A percentile compares a stretch with the other conserved stretches of the same genome.
Conservation (phyloP, 2,888 invertebrate genomes). For the Noctua janthe region DNA sequence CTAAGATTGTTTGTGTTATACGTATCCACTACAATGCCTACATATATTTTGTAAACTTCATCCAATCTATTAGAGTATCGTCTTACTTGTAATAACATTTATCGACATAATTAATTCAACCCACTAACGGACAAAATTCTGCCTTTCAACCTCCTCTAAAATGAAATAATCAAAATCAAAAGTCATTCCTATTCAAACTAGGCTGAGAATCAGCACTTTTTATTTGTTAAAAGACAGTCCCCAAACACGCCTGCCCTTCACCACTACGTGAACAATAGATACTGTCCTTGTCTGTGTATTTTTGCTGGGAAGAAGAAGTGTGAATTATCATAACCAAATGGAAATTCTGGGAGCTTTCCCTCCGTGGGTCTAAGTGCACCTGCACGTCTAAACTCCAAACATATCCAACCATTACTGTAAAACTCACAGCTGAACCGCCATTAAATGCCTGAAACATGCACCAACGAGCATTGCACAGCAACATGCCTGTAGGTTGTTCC, state of each 20-base stretch:
- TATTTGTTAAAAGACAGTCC: background rate
- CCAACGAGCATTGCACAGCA: conserved; percentile 12
- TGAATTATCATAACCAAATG: background rate
- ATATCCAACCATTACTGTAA: background rate
- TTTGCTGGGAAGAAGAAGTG: background rate
- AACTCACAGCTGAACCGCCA: background rate
- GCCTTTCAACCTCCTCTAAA: background rate
- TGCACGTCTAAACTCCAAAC: background rate
- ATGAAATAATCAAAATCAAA: background rate
- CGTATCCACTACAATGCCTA: background rate
- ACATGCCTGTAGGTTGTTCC: conserved; percentile 35
- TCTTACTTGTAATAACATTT: background rate
- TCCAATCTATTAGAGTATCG: background rate
- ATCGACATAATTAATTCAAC: background rate
- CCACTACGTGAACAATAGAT: background rate
- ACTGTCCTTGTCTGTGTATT: background rate
- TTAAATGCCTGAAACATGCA: conserved; percentile 27
- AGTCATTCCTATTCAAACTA: background rate
- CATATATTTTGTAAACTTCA: background rate
- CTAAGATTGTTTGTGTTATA: background rate
- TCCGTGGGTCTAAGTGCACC: background rate
- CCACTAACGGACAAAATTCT: background rate
- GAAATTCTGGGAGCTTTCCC: background rate
- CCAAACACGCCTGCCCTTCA: background rate
- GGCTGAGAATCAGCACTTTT: background rate